A percentile compares a stretch with the other conserved stretches of the same genome.
phyloP scores from a whole-genome alignment of 1,140 invertebrate genomes.

The Drosophila rufa region DNA sequence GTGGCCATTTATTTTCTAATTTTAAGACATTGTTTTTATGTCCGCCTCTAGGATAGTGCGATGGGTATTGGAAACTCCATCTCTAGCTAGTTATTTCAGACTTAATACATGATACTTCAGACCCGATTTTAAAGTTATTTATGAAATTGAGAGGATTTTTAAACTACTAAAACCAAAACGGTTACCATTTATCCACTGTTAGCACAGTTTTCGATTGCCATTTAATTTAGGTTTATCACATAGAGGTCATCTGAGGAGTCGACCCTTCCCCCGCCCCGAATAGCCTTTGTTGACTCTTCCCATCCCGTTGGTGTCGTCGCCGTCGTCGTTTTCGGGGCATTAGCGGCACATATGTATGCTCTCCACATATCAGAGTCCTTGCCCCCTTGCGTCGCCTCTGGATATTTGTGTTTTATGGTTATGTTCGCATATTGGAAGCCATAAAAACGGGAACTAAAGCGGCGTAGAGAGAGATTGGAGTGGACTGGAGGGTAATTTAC shows the following conservation, averaged over 20 bases:
- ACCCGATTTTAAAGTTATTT: not conserved
- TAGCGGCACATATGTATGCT: slow-evolving; percentile 33
- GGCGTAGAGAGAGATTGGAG: slow-evolving; percentile 1
- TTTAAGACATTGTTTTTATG: slow-evolving; percentile 24
- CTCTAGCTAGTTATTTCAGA: not conserved
- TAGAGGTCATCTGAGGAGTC: slow-evolving; percentile 9
- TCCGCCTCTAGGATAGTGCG: no score
- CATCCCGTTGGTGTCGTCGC: not conserved
- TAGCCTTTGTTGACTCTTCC: slow-evolving; percentile 13
- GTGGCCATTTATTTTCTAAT: slow-evolving; percentile 19
- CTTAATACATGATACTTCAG: not conserved
- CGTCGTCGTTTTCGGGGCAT: slow-evolving; percentile 32
- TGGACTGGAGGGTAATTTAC: slow-evolving; percentile 48
- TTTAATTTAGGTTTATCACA: slow-evolving; percentile 15
- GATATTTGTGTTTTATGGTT: slow-evolving; percentile 66
- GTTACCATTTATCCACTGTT: not conserved
- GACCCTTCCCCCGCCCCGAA: not conserved
- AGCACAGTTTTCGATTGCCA: not conserved
- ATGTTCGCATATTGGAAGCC: slow-evolving; percentile 47
- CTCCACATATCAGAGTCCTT: slow-evolving; percentile 10
- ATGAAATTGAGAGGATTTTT: not conserved
- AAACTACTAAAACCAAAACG: no score
- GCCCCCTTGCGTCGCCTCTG: not conserved
- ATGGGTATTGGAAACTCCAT: no score
- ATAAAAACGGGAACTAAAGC: slow-evolving; percentile 37